Base-by-base conservation (phyloP, 2,113 vertebrate species). In the Shinisaurus crocodilurus region DNA sequence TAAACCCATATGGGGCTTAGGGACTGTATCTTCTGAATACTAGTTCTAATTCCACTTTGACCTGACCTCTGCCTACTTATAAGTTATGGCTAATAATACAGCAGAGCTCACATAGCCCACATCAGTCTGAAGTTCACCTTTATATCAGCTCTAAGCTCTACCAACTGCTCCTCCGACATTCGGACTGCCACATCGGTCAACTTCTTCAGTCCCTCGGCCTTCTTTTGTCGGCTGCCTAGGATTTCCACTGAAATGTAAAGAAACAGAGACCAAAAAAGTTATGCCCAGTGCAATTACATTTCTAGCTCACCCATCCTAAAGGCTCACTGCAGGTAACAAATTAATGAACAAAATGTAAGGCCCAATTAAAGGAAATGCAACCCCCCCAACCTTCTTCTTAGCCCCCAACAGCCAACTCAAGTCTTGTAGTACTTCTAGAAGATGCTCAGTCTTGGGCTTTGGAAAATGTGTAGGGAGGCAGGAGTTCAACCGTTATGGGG, bases 111-210 rank as follows among this genome's bases (percentile, higher is more conserved):
- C 1, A 34, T 34, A 75, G 27, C n/a, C 37, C 7, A 29, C 60
- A 80, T 18, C 40, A 69, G 43, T 40, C 77, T 34, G 65, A 7
- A 43, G 27, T 76, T 92, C 94, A 98, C 98, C 98, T 99, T 99
- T 77, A 99, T 99, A 94, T 99, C 99, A 0, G 98, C 99, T 81
- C 99, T 96, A 32, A 99, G 98, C 94, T 99, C 98, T 0, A 97
- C 95, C 96, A 99, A 88, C 93, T 99, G 98, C 87, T 99, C 98
- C 95, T 99, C 99, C 8, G 98, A 98, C 98, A 99, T 98, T 13
- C 98, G 97, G 1, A 97, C 98, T 0, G 98, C 98, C 91, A 97
- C 96, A 5, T 99, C 99, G 0, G 98, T 99, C 96, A 99, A 95
- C 89, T 98, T 98, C 80, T 97, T 97, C 13, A 99, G 97, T 82